Percentiles rank a stretch among this genome's conserved stretches.
Evolutionary conservation across 2,888 invertebrate genomes (phyloP).

Genomic region (Orthosia gracilis): DNA sequence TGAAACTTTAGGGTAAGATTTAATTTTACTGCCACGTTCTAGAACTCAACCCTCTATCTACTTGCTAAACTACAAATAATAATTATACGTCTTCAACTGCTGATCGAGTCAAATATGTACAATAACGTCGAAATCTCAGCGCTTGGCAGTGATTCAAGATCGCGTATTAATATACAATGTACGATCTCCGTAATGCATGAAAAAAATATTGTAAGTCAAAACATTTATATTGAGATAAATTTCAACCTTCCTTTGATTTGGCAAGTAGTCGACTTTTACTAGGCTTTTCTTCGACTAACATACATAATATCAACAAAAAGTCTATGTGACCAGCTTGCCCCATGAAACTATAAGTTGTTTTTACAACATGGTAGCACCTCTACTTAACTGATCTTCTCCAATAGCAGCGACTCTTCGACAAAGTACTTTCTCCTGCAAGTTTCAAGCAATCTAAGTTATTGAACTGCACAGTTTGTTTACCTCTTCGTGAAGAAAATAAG

Average conservation of each 20-base stretch:
- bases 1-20: neutral
- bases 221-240: too few species aligned
- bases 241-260: too few species aligned
- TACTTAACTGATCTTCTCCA: neutral
- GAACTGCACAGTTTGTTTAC: slow-evolving; percentile 26
- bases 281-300: too few species aligned
- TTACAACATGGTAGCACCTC: neutral
- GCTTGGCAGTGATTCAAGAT: too few species aligned
- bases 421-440: slow-evolving; percentile 16
- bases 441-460: slow-evolving; percentile 44
- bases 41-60: neutral
- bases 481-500: slow-evolving; percentile 27
- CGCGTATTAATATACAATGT: too few species aligned
- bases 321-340: too few species aligned
- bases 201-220: too few species aligned
- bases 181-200: too few species aligned
- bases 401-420: slow-evolving; percentile 5
- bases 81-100: neutral
- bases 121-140: too few species aligned
- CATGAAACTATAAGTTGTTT: neutral
- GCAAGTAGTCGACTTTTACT: too few species aligned
- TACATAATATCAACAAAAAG: too few species aligned
- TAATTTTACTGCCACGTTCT: neutral
- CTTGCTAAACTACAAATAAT: too few species aligned
- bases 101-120: neutral